Conservation (phyloP, 2,888 invertebrate species). For the Hoplodrina blanda region DNA sequence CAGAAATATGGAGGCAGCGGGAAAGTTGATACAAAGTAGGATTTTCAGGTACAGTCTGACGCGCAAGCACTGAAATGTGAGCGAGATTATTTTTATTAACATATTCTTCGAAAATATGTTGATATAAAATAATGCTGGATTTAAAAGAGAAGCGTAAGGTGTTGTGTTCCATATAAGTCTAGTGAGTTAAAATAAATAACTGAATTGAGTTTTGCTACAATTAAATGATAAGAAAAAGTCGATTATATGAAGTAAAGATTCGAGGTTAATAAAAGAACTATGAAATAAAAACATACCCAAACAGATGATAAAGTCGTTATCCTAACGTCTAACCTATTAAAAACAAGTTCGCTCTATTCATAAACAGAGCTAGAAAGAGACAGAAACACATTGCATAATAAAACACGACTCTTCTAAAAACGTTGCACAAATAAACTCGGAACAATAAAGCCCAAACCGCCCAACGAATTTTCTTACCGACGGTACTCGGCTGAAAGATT, state of each 20-base stretch:
- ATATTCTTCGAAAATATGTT: neutral
- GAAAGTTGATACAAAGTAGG: slow-evolving; percentile 88
- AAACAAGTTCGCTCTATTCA: slow-evolving; percentile 51
- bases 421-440: slow-evolving; percentile 50
- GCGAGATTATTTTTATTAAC: slow-evolving; percentile 21
- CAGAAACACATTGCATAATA: slow-evolving; percentile 41
- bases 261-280: neutral
- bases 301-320: slow-evolving; percentile 38
- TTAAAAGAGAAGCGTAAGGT: neutral
- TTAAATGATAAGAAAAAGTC: neutral
- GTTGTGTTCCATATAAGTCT: neutral
- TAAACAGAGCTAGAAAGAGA: slow-evolving; percentile 53
- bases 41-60: slow-evolving; percentile 85
- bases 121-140: neutral
- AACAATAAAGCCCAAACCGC: slow-evolving; percentile 60
- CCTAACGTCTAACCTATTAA: slow-evolving; percentile 29
- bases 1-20: slow-evolving; percentile 86
- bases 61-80: slow-evolving; percentile 60
- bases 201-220: neutral
- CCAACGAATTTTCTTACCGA: slow-evolving; percentile 81
- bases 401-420: slow-evolving; percentile 51
- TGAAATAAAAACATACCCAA: slow-evolving; percentile 16
- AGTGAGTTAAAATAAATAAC: too few relatives aligned
- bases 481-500: slow-evolving; percentile 88
- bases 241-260: neutral